Evolutionary conservation across 2,797 vertebrate species (phyloP).

Genomic region (Chromobotia macracanthus): DNA sequence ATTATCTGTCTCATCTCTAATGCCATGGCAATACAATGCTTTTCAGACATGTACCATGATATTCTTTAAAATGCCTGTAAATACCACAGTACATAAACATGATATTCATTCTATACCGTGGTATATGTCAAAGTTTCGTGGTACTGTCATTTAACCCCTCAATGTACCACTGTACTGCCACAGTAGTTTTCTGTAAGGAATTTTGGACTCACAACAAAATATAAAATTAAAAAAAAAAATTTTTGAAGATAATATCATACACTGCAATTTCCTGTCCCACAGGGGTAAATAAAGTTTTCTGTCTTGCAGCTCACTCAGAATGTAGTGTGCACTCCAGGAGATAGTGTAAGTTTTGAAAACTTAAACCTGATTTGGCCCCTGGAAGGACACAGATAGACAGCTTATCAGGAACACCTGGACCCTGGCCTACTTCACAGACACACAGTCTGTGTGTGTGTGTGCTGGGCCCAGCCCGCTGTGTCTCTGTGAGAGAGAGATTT

Average conservation of each 20-base stretch:
- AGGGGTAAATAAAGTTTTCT: background rate
- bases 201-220: too few relatives aligned
- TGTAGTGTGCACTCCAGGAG: background rate
- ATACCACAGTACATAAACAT: too few relatives aligned
- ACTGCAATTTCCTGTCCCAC: background rate
- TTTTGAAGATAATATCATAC: background rate
- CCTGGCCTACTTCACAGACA: constrained; percentile 13
- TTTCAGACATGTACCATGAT: too few relatives aligned
- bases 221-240: too few relatives aligned
- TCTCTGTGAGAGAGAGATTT: constrained; percentile 38
- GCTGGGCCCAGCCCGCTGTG: background rate
- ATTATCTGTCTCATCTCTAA: too few relatives aligned
- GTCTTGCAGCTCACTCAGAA: background rate
- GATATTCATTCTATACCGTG: too few relatives aligned
- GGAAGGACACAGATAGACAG: background rate
- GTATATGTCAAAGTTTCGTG: too few relatives aligned
- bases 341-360: background rate
- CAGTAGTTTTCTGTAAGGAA: too few relatives aligned
- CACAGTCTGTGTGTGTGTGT: background rate
- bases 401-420: constrained; percentile 38
- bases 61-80: too few relatives aligned
- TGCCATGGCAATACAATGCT: too few relatives aligned
- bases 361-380: background rate
- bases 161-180: too few relatives aligned
- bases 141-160: too few relatives aligned